A percentile compares a stretch with the other conserved stretches of the same genome.
Conservation (phyloP, 1,140 invertebrate genomes). For the Nasonia giraulti region DNA sequence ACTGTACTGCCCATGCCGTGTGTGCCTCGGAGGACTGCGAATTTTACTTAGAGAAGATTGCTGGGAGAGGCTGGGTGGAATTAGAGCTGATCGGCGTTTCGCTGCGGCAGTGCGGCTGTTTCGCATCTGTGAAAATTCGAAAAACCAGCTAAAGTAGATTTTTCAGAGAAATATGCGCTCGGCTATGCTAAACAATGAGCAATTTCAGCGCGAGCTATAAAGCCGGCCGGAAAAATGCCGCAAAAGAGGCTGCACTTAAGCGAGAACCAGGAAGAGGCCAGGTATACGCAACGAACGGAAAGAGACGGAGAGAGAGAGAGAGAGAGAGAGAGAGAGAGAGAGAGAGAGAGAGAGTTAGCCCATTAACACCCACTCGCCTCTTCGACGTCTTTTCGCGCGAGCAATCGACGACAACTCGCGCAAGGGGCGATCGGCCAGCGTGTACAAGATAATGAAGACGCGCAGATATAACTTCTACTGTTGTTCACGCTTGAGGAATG, state of each 20-base stretch:
- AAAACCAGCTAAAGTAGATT: no score
- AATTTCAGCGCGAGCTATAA: no score
- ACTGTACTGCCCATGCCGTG: background rate
- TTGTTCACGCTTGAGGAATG: background rate
- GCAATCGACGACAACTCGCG: background rate
- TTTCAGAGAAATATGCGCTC: no score
- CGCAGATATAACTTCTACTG: background rate
- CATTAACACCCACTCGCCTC: constrained; percentile 3
- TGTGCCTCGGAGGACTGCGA: background rate
- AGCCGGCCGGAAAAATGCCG: background rate
- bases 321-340: no score
- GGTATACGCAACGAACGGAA: background rate
- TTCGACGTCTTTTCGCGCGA: background rate
- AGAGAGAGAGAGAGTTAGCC: background rate
- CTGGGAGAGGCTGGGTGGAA: background rate
- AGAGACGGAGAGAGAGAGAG: background rate
- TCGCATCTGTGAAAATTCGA: no score
- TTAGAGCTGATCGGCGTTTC: background rate
- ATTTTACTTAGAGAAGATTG: background rate
- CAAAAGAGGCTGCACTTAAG: background rate
- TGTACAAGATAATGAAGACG: background rate
- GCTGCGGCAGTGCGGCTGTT: background rate
- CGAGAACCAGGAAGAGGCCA: background rate
- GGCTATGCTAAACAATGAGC: no score
- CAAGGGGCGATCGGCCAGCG: background rate